Evolutionary conservation across 53 echinoderm and acorn worm genomes (phyloP).

Genomic region (Hippasteria phrygiana): DNA sequence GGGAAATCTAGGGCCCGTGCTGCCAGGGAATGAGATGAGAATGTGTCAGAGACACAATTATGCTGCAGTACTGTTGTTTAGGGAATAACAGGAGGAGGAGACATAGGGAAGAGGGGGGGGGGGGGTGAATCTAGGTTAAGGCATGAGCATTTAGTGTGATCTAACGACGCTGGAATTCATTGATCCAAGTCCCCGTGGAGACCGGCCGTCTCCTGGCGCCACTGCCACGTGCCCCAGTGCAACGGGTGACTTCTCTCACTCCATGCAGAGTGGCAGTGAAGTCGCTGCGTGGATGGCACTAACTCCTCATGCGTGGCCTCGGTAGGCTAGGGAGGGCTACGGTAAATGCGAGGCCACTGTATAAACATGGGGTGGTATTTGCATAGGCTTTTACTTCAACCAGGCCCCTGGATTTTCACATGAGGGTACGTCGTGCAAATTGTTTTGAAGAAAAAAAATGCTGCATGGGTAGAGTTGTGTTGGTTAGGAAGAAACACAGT

Average conservation of each 20-base stretch:
- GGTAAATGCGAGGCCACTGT: not conserved
- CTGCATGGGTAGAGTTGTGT: too few species aligned
- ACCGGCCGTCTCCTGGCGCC: not conserved
- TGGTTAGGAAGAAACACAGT: too few species aligned
- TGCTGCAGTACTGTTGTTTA: not conserved
- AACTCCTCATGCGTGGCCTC: not conserved
- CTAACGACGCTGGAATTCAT: not conserved
- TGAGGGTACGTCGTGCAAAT: not conserved
- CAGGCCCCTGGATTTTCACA: constrained; percentile 9
- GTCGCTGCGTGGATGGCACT: not conserved
- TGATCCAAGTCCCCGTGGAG: constrained; percentile 9
- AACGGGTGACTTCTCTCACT: constrained; percentile 7
- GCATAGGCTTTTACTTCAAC: constrained; percentile 6
- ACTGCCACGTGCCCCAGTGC: not conserved
- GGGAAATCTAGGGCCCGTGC: too few species aligned
- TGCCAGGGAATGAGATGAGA: too few species aligned
- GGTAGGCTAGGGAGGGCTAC: not conserved
- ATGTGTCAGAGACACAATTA: too few species aligned
- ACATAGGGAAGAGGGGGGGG: not conserved
- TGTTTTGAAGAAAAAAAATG: too few species aligned
- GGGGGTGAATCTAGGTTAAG: constrained; percentile 2
- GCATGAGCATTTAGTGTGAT: not conserved
- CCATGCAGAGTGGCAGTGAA: not conserved
- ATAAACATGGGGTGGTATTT: constrained; percentile 43
- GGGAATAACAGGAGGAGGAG: not conserved